These are phyloP conservation scores for Isoperla grammatica DNA, from an alignment of 2,888 invertebrate species.

Conservation along the genomic window DNA sequence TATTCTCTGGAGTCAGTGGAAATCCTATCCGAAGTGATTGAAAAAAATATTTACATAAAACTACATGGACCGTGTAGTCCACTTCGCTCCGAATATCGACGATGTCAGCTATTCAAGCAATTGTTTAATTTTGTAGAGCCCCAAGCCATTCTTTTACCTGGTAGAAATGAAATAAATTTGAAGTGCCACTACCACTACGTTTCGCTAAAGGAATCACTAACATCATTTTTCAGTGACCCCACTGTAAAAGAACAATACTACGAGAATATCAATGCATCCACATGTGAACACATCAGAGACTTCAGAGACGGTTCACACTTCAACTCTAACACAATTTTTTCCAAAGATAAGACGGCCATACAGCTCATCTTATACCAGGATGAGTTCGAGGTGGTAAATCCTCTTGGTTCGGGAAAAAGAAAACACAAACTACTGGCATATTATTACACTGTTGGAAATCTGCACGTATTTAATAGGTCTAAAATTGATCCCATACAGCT, in stretches of 20 bases:
- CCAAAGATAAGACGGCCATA: neutral
- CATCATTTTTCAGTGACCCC: neutral
- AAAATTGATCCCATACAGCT: conserved; percentile 8
- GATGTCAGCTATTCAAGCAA: no score
- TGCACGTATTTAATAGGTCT: neutral
- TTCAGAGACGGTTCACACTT: neutral
- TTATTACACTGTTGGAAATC: conserved; percentile 6
- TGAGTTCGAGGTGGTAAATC: conserved; percentile 6
- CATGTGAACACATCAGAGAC: neutral
- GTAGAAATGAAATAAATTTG: neutral
- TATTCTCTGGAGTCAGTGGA: no score
- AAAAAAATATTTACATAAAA: no score
- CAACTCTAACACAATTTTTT: neutral
- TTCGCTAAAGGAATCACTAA: neutral
- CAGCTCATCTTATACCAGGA: conserved; percentile 8
- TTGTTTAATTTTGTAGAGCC: no score
- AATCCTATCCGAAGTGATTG: no score
- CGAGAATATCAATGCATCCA: neutral
- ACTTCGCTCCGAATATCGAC: no score
- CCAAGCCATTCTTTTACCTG: neutral
- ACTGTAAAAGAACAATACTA: conserved; percentile 8
- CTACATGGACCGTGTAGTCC: no score
- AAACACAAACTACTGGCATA: neutral
- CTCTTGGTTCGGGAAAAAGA: neutral
- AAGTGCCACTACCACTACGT: conserved; percentile 8